Base-by-base conservation (phyloP, 2,888 invertebrate genomes). In the Helobdella robusta region DNA sequence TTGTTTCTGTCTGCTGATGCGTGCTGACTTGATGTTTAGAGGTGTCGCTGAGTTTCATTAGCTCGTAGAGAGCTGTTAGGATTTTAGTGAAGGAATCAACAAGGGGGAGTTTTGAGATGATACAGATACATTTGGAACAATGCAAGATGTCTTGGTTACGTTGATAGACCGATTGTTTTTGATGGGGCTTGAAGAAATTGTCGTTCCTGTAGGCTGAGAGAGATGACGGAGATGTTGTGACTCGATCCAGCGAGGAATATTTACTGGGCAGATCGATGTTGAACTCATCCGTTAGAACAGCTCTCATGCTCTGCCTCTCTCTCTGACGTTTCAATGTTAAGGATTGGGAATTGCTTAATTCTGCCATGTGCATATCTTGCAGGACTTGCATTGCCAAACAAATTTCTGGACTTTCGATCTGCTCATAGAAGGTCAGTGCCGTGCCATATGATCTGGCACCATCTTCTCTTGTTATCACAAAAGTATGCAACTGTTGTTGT, bases 391-490 rank as follows among this genome's bases (percentile, higher is more conserved):
- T 93, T 62, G 94, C 93, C 74, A 87, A 88, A 79, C 92, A 91
- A 73, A 97, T 92, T 78, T 91, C 88, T 62, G 87, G 83, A 80
- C 92, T 91, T 66, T 87, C 85, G 71, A 95, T 91, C 83, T 93
- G 91, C 82, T 98, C 98, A 82, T 89, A 95, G 80, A 97, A 97
- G 23, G 93, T 87, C 72, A 92, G 85, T 76, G 91, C 90, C 76
- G 91, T 92, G 68, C 98, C 98, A 82, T 91, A 93, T 72, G 88
- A 87, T 72, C 94, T 84, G 72, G 88, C 88, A 65, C 95, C 97
- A 85, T 98, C 94, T 83, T 97, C 95, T 73, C 89, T 85, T 18
- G 97, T 97, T 69, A 97, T 91, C 65, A 97, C 87, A 83, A 97
- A 98, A 59, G 94, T 90, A 81, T 98, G 98, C 80, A 95, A 93